Base-by-base conservation (phyloP, 2,113 vertebrate genomes). In the Proteles cristata region DNA sequence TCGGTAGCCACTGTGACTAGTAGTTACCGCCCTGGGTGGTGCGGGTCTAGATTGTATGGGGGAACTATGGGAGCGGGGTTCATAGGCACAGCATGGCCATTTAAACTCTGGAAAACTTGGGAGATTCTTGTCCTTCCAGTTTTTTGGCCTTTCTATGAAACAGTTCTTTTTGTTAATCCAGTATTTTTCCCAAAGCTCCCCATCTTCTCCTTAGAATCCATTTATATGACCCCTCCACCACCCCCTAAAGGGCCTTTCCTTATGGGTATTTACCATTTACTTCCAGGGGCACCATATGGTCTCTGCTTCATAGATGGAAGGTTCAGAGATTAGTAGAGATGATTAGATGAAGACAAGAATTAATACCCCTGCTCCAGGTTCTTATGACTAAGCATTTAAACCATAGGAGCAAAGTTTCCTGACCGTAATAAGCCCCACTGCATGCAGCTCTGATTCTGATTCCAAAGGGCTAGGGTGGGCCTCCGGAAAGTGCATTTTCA, bases 11-110 rank as follows among this genome's bases (percentile, higher is more conserved):
- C 43, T 28, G 8, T 43, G 10, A 26, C 31, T 3, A 15, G 26
- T 33, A 19, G 26, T 63, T 31, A 21, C 16, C 1, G 0, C 21
- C 0, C 7, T 33, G 4, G 4, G 23, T 63, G 39, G 5, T 33
- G 3, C 2, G 23, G 61, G 3, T 69, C 21, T 66, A 45, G n/a
- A 31, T 12, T 45, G n/a, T 3, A 8, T 3, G 6, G 11, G 58
- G 39, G 28, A 21, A 28, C 1, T 0, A 6, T 8, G 73, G 73
- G 33, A 77, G 17, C 73, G 26, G 31, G 1, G 14, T 69, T 33
- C 12, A 4, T 16, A 31, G 39, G 48, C 61, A 23, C 17, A 1
- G 5, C 31, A 31, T 28, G 7, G 63, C 26, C 5, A 31, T 1
- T 35, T 48, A 48, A 76, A 23, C 5, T 65, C 3, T 68, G 16